Evolutionary conservation across 2,888 invertebrate genomes (phyloP), one percentile per base, ranked within the genome.

Genomic region (Stenichneumon culpator): DNA sequence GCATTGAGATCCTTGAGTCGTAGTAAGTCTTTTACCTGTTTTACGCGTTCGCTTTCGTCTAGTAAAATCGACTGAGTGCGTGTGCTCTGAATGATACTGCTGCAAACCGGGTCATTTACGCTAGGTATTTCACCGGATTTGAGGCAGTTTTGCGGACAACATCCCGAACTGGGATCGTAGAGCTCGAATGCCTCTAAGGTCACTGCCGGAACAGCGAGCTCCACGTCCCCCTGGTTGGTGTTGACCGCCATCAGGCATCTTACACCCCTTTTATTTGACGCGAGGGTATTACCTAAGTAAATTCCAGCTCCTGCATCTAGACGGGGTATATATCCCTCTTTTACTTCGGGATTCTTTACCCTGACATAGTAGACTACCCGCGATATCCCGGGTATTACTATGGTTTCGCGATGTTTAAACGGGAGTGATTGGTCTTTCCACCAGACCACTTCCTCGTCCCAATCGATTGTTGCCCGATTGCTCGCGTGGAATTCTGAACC

Each of bases 261-360:
- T 75, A 57, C 32, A 32, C 70, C 72, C 32, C 72, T 69, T 50
- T 16, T 25, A 39, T 82, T 82, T 6, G 22, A 39, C 14, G 70
- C 77, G 4, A 39, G 25, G 3, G 32, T 52, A 50, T 72, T 60
- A 7, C 82, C 77, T 4, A 77, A 19, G 19, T 70, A 77, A 11
- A 82, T 65, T 28, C 52, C 77, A 11, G 52, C 50, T 14, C n/a
- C 11, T 16, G 63, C 63, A 19, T 82, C 7, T 32, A 82, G 54
- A 14, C 70, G 77, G 11, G 82, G 77, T 19, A 75, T 63, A 16
- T 82, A 82, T 0, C 74, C 81, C 25, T 81, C 81, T 54, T 74
- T 57, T 9, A 81, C 1, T 4, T 69, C 54, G 16, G 57, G 11
- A 32, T 78, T 78, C 6, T 54, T 39, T 4, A 78, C 57, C 16